Base-by-base conservation (phyloP, 2,113 vertebrate genomes). In the Rhinolophus ferrumequinum region DNA sequence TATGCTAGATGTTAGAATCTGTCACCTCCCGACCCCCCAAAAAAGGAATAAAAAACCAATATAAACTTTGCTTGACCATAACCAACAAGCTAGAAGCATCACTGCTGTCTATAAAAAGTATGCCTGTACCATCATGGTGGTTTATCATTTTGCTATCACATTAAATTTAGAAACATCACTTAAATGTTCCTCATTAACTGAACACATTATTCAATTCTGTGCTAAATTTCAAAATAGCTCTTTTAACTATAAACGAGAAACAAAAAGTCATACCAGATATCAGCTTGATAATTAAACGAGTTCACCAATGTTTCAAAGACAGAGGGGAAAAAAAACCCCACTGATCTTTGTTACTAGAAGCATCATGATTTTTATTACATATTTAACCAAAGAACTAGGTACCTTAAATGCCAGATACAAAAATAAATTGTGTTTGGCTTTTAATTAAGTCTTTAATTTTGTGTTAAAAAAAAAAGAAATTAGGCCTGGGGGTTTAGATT, bases 401-500 rank as follows among this genome's bases (percentile, higher is more conserved):
- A 97, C 96, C 97, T 98, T 98, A 97, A 97, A 97, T 96, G 98
- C 94, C 89, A 88, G 96, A 95, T 96, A 95, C 96, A 97, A 97
- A 98, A 95, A 97, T 79, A 98, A 98, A 98, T 93, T 88, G 97
- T 97, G 60, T 97, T 98, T 97, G 76, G 97, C 92, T 98, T 98
- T 98, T 98, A 98, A 98, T 98, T 98, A 98, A 98, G 98, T 96
- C 96, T 93, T 97, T 98, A 60, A 97, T 97, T 89, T 90, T 75
- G 88, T 93, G 58, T 66, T 72, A 44, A n/a, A 30, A 56, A 93
- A 88, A 97, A 89, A 94, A 52, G 96, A 95, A 97, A 33, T 95
- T 93, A 5, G 76, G 97, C 98, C 98, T 98, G 87, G 9, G 96
- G 98, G 92, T 98, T 98, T 96, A 89, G 96, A 98, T 95, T 96